A percentile compares a stretch with the other conserved stretches of the same genome.
These are phyloP conservation scores for Drosophila sp. DNA, from an alignment of 1,140 invertebrate species.

Conservation along the genomic window DNA sequence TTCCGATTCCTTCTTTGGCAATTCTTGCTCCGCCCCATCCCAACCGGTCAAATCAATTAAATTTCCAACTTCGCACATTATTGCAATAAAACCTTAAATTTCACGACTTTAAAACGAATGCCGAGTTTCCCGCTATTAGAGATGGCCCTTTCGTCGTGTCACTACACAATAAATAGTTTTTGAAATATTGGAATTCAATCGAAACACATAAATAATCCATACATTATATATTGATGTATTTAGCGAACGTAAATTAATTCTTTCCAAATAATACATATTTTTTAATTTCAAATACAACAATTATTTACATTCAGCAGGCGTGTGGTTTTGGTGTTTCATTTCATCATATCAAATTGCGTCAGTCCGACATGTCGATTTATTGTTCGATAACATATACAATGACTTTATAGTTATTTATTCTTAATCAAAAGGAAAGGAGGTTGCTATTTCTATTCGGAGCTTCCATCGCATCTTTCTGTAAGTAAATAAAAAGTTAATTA, in stretches of 20 bases:
- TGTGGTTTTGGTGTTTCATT: slow-evolving; percentile 28
- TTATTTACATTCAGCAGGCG: neutral
- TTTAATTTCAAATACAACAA: neutral
- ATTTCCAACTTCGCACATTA: slow-evolving; percentile 56
- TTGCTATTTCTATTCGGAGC: neutral
- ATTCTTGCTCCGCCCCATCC: slow-evolving; percentile 43
- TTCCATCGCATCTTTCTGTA: neutral
- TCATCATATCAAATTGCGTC: slow-evolving; percentile 21
- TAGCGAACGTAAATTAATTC: too few species aligned
- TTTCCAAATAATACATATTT: neutral
- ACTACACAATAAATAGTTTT: neutral
- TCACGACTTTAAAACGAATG: slow-evolving; percentile 39
- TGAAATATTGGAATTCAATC: neutral
- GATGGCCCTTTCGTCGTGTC: slow-evolving; percentile 24
- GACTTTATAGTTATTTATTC: slow-evolving; percentile 42
- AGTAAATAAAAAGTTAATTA: neutral
- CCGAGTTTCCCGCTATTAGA: slow-evolving; percentile 49
- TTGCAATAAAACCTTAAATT: slow-evolving; percentile 10
- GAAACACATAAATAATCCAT: neutral
- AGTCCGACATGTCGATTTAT: neutral
- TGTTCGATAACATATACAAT: slow-evolving; percentile 39
- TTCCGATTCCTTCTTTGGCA: slow-evolving; percentile 28
- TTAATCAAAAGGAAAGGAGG: neutral
- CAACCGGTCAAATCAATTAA: slow-evolving; percentile 57
- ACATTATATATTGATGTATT: too few species aligned